Percentiles rank a stretch among this genome's conserved stretches.
These are phyloP conservation scores for Pangasius sanitwongsei DNA, from an alignment of 2,797 vertebrate species.

Conservation along the genomic window DNA sequence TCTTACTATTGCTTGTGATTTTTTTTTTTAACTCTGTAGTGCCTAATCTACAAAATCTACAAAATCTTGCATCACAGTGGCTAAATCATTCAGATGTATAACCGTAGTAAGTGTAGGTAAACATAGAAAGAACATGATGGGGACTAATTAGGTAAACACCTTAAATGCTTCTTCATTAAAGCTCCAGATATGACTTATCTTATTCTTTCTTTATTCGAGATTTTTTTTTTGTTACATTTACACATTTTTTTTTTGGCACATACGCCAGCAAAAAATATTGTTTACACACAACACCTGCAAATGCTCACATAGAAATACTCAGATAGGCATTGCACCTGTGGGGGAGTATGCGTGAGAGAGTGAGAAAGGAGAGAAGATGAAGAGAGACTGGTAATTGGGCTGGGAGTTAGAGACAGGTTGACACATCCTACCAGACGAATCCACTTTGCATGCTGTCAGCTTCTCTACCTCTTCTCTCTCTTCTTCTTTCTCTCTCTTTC, in stretches of 20 bases:
- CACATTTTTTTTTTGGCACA: not conserved
- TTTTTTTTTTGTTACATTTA: not conserved
- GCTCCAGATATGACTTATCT: not conserved
- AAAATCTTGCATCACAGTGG: not conserved
- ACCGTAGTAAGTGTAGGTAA: not conserved
- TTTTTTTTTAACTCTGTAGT: not conserved
- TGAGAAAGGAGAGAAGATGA: slow-evolving; percentile 58
- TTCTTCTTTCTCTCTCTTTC: not conserved
- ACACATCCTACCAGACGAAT: slow-evolving; percentile 57
- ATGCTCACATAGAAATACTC: not conserved
- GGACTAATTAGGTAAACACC: not conserved
- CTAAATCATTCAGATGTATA: not conserved
- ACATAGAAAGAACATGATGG: not conserved
- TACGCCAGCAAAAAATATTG: slow-evolving; percentile 4
- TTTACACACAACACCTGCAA: slow-evolving; percentile 24
- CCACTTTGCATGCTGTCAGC: slow-evolving; percentile 56
- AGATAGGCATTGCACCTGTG: slow-evolving; percentile 13
- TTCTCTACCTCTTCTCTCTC: slow-evolving; percentile 20
- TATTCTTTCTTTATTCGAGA: not conserved
- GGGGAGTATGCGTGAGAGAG: slow-evolving; percentile 39
- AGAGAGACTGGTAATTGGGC: slow-evolving; percentile 62
- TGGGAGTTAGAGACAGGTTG: slow-evolving; percentile 59
- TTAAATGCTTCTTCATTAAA: not conserved
- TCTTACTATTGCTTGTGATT: not conserved
- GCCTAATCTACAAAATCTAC: not conserved